Base-by-base conservation (phyloP, 2,113 vertebrate genomes). In the Trichomycterus rosablanca region DNA sequence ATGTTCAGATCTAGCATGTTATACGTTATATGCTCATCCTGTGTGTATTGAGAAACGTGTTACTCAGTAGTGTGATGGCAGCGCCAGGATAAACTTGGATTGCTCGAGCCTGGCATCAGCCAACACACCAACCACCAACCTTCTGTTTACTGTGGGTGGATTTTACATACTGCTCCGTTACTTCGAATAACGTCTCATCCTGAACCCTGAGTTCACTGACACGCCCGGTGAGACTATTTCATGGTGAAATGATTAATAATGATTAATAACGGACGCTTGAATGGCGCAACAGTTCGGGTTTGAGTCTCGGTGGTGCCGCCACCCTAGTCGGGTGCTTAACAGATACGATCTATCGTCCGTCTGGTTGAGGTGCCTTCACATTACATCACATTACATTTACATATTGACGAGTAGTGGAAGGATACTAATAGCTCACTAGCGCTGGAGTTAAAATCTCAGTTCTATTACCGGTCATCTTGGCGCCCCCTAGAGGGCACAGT, bases 101-200 rank as follows among this genome's bases (percentile, higher is more conserved):
- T 18, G 30, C 24, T 57, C 23, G 2, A 52, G 63, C 18, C 35
- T 43, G 56, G 61, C 37, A 5, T n/a, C 43, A 14, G 55, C 45
- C 66, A 43, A 63, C 43, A 34, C 46, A 62, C 34, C 50, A 45
- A 51, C 67, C 53, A 56, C 44, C n/a, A 30, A 63, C 70, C 59
- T 59, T 72, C 70, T 67, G 70, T 67, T 34, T 14, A 15, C 53
- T 26, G 59, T 63, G 51, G 65, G 70, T 39, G 66, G 59, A 54
- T 63, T 67, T 67, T 28, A 67, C 56, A 71, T 62, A 58, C 58
- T 39, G 54, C 59, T 20, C 28, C 15, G 45, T 46, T 66, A 49
- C 42, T 63, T 49, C 51, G 43, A 49, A 26, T 54, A 59, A 63
- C 46, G 52, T 48, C 46, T 30, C 15, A 26, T 49, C 44, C 46